Base-by-base conservation (phyloP, 2,888 invertebrate species). In the Lordiphosa andalusiaca region DNA sequence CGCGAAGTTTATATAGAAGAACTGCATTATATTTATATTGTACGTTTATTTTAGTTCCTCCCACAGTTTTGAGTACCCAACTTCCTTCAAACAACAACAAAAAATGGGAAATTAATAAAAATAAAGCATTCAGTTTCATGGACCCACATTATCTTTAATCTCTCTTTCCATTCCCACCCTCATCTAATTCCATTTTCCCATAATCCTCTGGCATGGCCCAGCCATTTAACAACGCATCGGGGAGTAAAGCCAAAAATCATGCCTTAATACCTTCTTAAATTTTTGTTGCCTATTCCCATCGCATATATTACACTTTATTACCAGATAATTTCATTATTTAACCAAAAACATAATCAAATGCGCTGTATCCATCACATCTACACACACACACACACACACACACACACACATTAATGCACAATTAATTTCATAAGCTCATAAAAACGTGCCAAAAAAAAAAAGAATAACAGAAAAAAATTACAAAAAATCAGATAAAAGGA, bases 401-500 rank as follows among this genome's bases (percentile, higher is more conserved):
- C 48, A 42, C 46, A 48, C 48, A 38, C 58, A 51, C 56, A 57
- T 63, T 49, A 61, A 33, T 55, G 49, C 54, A 61, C 76, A 78
- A 78, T 83, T 80, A 78, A 78, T 78, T 75, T 80, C 71, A 80
- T 83, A 83, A 83, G 83, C 77, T 83, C 73, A 69, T 83, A 69
- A 83, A 77, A 83, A 80, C 82, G 76, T 78, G 83, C 61, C 30
- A 64, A 41, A 53, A 46, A 50, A 64, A 41, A 53, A 46, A 50
- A 50, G 54, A 46, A 52, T 53, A 25, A 36, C 21, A 52, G 39
- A 61, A 39, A 65, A 63, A 47, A 62, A 53, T 36, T 42, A 16
- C 41, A 41, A 33, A 66, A 66, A 62, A 78, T 77, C 80, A 66
- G 77, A 82, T 77, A 77, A 81, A 16, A 60, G 56, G 35, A 49